Base-by-base conservation (phyloP, 2,797 vertebrate species). In the Parambassis ranga region DNA sequence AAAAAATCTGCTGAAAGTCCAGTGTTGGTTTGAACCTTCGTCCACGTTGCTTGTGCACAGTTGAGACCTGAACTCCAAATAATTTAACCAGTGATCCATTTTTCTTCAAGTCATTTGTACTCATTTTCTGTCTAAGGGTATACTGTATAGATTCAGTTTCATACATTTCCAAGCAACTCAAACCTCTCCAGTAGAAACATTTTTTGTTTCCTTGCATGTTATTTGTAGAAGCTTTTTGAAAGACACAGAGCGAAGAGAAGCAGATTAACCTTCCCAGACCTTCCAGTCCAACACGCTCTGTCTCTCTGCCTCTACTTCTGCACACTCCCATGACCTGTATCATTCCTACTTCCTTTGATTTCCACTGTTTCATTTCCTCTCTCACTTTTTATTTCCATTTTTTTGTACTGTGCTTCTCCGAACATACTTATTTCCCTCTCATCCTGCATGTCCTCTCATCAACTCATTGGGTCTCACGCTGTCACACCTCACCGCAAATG, bases 401-500 rank as follows among this genome's bases (percentile, higher is more conserved):
- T 47, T n/a, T 53, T 46, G 51, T 41, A 20, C 19, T 48, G 46
- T 36, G 48, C 35, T 66, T 47, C 66, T 64, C 39, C 38, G 44
- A 22, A 37, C 22, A 11, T 61, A 24, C 53, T 52, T 14, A 28
- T 57, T 50, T 58, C 56, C 46, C 48, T 73, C 42, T 78, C 61
- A 71, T 62, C 23, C 57, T 46, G 31, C 20, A n/a, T 6, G 3
- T 75, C 55, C 60, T 56, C 75, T 70, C 22, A 11, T 58, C 59
- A 18, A 28, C 66, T 70, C 48, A 58, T 66, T 51, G 5, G 71
- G 44, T 77, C 85, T 83, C 82, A 81, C 46, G 49, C 80, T 79
- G 83, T 82, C 82, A 71, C 59, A 67, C 69, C 74, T 80, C 65
- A 55, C 77, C 81, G 67, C 88, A 89, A 90, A 87, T 71, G 79